Base-by-base conservation (phyloP, 2,797 vertebrate genomes). In the Pseudomugil tenellus region DNA sequence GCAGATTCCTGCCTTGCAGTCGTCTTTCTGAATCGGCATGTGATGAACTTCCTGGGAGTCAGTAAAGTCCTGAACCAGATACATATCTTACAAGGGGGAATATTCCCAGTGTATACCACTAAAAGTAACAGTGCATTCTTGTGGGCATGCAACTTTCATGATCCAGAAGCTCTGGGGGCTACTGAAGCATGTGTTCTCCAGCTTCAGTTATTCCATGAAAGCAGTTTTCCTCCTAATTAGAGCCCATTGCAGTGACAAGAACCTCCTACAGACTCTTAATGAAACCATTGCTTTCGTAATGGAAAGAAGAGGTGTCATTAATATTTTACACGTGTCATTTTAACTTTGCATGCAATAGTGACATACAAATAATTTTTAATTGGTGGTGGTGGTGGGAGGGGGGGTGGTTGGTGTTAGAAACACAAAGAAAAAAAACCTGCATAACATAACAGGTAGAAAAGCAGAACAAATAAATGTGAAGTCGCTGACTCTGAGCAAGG, bases 141-240 rank as follows among this genome's bases (percentile, higher is more conserved):
- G 61, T 70, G 61, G 72, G 57, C 61, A 66, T 49, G 76, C 56
- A 12, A 46, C 60, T 63, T 65, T 71, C 53, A 85, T 68, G 51
- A 79, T 74, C 37, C n/a, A 28, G 52, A 58, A n/a, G 39, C 19
- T n/a, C 46, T 73, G 49, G 64, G 63, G 41, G 57, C 59, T 35
- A 53, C 2, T 25, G 49, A 56, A 70, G 62, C 66, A 71, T 53
- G 63, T 57, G 65, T 70, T 78, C 61, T 46, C 41, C 41, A 46
- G 51, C 48, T 58, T 77, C 1, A 60, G 65, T 37, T 8, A 58
- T 35, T 54, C 64, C 0, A 31, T 46, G 53, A 66, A 82, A 57
- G 63, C 6, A 1, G 3, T 53, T 75, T 67, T 57, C 52, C 58
- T 29, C 56, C 52, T 83, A 21, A 46, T 46, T 46, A n/a, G 8